Evolutionary conservation across 1,140 invertebrate species (phyloP).

Genomic region (Hyles vespertilio): DNA sequence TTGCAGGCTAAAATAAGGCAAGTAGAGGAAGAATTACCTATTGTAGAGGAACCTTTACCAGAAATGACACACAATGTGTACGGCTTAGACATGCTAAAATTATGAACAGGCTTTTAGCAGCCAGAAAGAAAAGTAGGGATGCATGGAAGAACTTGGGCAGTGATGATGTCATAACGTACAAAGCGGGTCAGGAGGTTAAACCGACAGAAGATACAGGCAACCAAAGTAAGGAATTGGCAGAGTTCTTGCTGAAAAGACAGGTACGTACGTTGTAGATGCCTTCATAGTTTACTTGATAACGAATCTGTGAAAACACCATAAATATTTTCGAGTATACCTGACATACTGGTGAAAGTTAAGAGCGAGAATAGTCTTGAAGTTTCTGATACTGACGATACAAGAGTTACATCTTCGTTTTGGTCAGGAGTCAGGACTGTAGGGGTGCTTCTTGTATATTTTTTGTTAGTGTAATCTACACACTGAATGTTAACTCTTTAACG

Average conservation of each 20-base stretch:
- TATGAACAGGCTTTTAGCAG: conserved; percentile 74
- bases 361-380: too few species aligned
- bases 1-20: conserved; percentile 69
- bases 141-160: conserved; percentile 64
- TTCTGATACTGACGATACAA: too few species aligned
- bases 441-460: too few species aligned
- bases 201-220: conserved; percentile 25
- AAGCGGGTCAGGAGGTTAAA: conserved; percentile 15
- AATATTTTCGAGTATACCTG: too few species aligned
- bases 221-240: conserved; percentile 53
- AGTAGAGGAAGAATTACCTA: conserved; percentile 48
- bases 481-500: too few species aligned
- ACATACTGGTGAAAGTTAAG: too few species aligned
- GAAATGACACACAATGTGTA: conserved; percentile 84
- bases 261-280: conserved; percentile 26
- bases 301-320: too few species aligned
- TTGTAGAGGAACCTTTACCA: conserved; percentile 63
- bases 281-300: background rate
- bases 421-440: too few species aligned
- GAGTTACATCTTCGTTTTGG: too few species aligned
- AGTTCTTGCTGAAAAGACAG: conserved; percentile 61
- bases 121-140: conserved; percentile 70
- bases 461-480: too few species aligned
- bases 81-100: conserved; percentile 81
- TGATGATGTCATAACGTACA: conserved; percentile 48